Evolutionary conservation across 1,140 invertebrate species (phyloP).

Genomic region (Psilanteris sp.): DNA sequence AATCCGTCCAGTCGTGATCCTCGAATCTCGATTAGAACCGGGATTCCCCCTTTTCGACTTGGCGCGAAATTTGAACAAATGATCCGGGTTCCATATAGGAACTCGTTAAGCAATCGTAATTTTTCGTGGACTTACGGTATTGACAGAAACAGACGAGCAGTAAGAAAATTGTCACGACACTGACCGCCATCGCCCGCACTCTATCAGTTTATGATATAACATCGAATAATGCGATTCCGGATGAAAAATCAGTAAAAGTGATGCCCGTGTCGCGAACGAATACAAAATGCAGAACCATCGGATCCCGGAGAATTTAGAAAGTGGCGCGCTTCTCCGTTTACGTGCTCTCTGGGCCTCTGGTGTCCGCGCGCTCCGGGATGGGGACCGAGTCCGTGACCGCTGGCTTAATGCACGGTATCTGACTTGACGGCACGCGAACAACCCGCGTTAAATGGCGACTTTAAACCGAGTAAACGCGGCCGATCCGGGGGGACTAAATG

Average conservation of each 20-base stretch:
- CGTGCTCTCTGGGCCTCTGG: slow-evolving; percentile 47
- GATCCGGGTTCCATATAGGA: too few relatives aligned
- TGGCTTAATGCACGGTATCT: slow-evolving; percentile 42
- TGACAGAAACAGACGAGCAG: slow-evolving; percentile 61
- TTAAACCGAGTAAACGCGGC: slow-evolving; percentile 15
- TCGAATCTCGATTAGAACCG: too few relatives aligned
- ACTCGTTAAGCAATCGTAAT: too few relatives aligned
- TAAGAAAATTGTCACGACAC: slow-evolving; percentile 68
- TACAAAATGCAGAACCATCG: slow-evolving; percentile 71
- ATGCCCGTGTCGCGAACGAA: slow-evolving; percentile 63
- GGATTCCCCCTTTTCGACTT: too few relatives aligned
- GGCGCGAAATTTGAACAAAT: slow-evolving; percentile 8
- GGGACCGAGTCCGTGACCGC: slow-evolving; percentile 53
- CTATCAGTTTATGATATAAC: slow-evolving; percentile 75
- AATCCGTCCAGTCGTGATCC: too few relatives aligned
- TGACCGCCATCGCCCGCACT: slow-evolving; percentile 78
- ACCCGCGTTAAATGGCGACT: slow-evolving; percentile 43
- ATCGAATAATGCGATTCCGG: slow-evolving; percentile 67
- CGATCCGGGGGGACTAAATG: slow-evolving; percentile 10
- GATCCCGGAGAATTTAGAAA: slow-evolving; percentile 74
- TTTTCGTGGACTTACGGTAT: slow-evolving; percentile 72
- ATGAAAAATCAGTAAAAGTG: slow-evolving; percentile 73
- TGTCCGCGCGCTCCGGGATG: slow-evolving; percentile 28
- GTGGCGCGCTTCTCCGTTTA: slow-evolving; percentile 67
- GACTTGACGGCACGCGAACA: slow-evolving; percentile 34